Conservation (phyloP, 1,140 invertebrate genomes). For the Pseudomyrmex concolor region DNA sequence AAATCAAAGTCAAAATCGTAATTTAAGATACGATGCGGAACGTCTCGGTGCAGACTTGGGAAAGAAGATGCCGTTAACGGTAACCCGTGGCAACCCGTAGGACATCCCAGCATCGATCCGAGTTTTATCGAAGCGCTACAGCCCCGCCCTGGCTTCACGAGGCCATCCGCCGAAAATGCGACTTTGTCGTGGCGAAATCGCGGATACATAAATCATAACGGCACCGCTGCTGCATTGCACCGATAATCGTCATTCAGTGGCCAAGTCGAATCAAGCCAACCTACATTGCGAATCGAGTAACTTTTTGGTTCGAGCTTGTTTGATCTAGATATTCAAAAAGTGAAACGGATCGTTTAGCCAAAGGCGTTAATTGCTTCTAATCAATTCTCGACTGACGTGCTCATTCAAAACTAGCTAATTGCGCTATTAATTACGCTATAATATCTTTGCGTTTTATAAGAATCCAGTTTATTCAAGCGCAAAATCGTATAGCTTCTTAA, state of each 20-base stretch:
- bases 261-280: background rate
- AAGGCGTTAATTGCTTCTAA: constrained; percentile 34
- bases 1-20: constrained; percentile 70
- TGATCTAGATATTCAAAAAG: background rate
- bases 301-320: constrained; percentile 27
- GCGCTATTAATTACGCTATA: constrained; percentile 52
- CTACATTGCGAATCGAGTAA: background rate
- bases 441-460: constrained; percentile 49
- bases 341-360: constrained; percentile 2
- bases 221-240: background rate
- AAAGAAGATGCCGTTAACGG: constrained; percentile 84
- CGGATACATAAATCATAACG: constrained; percentile 33
- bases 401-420: constrained; percentile 42
- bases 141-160: constrained; percentile 79
- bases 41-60: constrained; percentile 21
- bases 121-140: constrained; percentile 82
- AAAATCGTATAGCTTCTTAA: constrained; percentile 28
- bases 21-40: constrained; percentile 62
- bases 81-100: constrained; percentile 83
- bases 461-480: constrained; percentile 32
- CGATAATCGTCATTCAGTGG: constrained; percentile 3
- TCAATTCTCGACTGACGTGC: constrained; percentile 26
- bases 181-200: constrained; percentile 60
- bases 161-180: constrained; percentile 61
- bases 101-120: constrained; percentile 85